Conservation (phyloP, 2,797 vertebrate species). For the Sebastes steindachneri region DNA sequence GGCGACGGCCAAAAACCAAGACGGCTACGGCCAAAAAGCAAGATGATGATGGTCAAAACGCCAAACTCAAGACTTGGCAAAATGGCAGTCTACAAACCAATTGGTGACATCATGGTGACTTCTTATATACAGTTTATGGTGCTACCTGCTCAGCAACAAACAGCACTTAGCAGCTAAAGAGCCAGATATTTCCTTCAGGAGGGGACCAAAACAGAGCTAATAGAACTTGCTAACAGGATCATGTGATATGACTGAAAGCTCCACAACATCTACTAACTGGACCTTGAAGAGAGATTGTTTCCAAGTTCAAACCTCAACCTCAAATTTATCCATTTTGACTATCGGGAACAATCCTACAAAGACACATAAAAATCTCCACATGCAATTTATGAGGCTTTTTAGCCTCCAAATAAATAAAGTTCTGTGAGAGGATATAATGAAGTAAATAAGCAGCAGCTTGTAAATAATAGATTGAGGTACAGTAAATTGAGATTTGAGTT, state of each 20-base stretch:
- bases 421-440: background rate
- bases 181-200: background rate
- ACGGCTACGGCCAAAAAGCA: too few species aligned
- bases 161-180: background rate
- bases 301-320: background rate
- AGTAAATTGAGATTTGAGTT: constrained; percentile 22
- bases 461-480: constrained; percentile 26
- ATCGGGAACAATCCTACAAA: background rate
- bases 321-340: background rate
- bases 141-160: background rate
- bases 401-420: background rate
- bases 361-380: background rate
- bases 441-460: constrained; percentile 8
- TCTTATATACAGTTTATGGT: too few species aligned
- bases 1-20: too few species aligned
- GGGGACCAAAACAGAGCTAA: background rate
- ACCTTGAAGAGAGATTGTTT: background rate
- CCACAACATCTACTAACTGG: background rate
- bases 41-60: fast-evolving
- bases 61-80: too few species aligned
- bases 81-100: too few species aligned
- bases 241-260: background rate
- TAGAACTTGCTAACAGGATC: background rate
- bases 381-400: background rate
- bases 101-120: too few species aligned